A percentile compares a stretch with the other conserved stretches of the same genome.
Conservation (phyloP, 2,888 invertebrate species). For the Punctoribates punctum region DNA sequence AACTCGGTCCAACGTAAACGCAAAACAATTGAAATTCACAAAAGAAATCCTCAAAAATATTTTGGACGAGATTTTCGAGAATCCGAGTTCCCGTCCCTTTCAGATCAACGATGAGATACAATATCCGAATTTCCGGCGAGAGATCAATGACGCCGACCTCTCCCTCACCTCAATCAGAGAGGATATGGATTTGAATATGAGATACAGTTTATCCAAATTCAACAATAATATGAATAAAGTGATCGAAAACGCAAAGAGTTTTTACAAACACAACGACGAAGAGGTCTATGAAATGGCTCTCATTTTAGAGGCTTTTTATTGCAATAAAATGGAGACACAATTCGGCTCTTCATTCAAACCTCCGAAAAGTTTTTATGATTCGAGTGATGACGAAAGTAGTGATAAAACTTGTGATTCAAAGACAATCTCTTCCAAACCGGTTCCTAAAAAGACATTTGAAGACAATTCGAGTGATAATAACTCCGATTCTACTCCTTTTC, state of each 20-base stretch:
- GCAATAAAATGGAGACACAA: neutral
- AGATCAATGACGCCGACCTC: neutral
- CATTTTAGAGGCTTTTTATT: neutral
- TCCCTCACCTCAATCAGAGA: neutral
- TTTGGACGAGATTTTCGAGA: neutral
- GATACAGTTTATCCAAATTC: neutral
- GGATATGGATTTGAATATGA: neutral
- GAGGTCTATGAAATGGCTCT: neutral
- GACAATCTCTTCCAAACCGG: no score
- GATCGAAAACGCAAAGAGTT: neutral
- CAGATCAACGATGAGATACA: neutral
- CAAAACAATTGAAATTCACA: neutral
- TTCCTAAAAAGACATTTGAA: no score
- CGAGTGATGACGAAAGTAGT: no score
- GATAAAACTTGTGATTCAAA: no score
- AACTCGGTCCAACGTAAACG: no score
- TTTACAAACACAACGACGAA: neutral
- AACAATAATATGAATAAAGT: conserved; percentile 3
- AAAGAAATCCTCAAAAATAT: neutral
- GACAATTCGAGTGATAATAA: no score
- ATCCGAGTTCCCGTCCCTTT: conserved; percentile 4
- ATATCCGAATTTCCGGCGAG: neutral
- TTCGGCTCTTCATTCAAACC: neutral
- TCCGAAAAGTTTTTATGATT: neutral
- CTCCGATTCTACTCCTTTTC: no score